A percentile compares a stretch with the other conserved stretches of the same genome.
phyloP scores from a whole-genome alignment of 2,888 invertebrate species.

The Chelonus formosanus region DNA sequence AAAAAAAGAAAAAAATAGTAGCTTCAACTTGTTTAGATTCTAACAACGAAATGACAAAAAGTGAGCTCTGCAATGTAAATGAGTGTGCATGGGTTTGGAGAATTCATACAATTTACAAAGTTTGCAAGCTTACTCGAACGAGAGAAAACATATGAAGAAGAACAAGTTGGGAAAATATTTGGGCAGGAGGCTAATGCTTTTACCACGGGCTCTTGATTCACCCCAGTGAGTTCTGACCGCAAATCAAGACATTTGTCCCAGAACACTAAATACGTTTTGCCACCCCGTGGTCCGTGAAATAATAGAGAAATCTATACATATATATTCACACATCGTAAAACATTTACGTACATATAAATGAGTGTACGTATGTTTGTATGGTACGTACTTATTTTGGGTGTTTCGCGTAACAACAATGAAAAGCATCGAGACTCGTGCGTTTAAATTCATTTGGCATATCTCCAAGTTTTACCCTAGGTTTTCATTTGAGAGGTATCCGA shows the following conservation, averaged over 20 bases:
- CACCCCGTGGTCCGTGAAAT: slow-evolving; percentile 34
- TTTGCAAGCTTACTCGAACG: background rate
- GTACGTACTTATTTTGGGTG: slow-evolving; percentile 12
- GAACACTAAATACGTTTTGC: slow-evolving; percentile 55
- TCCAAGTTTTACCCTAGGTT: background rate
- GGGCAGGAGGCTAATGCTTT: slow-evolving; percentile 42
- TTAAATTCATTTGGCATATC: slow-evolving; percentile 5
- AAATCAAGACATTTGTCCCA: slow-evolving; percentile 60
- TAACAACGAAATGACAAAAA: slow-evolving; percentile 9
- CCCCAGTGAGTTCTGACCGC: slow-evolving; percentile 45
- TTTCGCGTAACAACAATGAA: slow-evolving; percentile 17
- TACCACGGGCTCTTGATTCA: slow-evolving; percentile 40
- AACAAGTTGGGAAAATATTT: slow-evolving; percentile 44
- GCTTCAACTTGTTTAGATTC: too few species aligned
- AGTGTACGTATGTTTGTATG: slow-evolving; percentile 17
- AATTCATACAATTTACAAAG: background rate
- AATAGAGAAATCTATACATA: slow-evolving; percentile 22
- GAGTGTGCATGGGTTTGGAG: background rate
- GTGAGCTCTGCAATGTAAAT: slow-evolving; percentile 17
- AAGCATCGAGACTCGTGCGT: background rate
- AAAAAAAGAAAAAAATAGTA: background rate
- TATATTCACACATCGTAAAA: background rate
- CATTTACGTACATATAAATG: background rate
- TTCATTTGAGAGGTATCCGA: background rate
- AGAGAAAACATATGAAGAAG: slow-evolving; percentile 32